phyloP scores from a whole-genome alignment of 1,140 invertebrate species.

The Heliconius hewitsoni region DNA sequence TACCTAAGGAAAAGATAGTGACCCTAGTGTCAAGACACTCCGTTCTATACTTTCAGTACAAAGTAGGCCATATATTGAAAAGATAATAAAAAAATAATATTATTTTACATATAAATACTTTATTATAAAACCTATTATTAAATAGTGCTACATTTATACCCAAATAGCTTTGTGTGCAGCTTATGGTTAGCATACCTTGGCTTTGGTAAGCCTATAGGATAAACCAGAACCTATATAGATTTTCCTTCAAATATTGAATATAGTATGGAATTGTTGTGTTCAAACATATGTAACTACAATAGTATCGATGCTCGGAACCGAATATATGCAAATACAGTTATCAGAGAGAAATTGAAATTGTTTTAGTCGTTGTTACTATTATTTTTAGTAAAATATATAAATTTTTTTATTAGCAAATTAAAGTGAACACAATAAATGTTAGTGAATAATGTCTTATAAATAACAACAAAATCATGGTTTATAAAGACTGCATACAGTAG shows the following conservation, averaged over 20 bases:
- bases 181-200: neutral
- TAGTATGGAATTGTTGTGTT: neutral
- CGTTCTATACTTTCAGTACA: too few relatives aligned
- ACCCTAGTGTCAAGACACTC: too few relatives aligned
- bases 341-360: neutral
- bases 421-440: too few relatives aligned
- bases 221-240: neutral
- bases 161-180: neutral
- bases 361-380: too few relatives aligned
- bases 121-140: neutral
- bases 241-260: conserved; percentile 1
- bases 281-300: neutral
- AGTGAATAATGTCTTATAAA: too few relatives aligned
- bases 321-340: neutral
- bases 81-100: too few relatives aligned
- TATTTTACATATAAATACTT: neutral
- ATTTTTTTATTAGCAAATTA: too few relatives aligned
- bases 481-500: too few relatives aligned
- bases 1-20: too few relatives aligned
- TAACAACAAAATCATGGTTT: too few relatives aligned
- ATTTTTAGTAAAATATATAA: too few relatives aligned
- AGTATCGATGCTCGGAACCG: neutral
- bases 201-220: neutral
- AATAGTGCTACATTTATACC: neutral
- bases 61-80: too few relatives aligned